Conservation (phyloP, 2,888 invertebrate species). For the Dasypogon diadema region DNA sequence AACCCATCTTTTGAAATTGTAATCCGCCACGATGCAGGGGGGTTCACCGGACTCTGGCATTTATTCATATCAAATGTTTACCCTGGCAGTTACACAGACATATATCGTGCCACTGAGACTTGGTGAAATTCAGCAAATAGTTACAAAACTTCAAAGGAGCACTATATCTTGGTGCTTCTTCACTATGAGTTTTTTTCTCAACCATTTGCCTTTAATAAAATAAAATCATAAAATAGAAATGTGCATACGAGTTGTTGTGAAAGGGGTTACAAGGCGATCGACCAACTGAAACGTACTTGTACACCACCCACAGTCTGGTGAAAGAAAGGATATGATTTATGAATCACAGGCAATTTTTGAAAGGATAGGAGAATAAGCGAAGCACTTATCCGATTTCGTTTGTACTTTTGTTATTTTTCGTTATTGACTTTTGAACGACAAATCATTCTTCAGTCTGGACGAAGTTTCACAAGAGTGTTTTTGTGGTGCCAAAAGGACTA, state of each 20-base stretch:
- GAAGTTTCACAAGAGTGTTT: neutral
- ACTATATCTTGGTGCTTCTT: conserved; percentile 8
- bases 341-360: conserved; percentile 23
- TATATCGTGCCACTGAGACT: neutral
- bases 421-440: conserved; percentile 33
- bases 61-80: conserved; percentile 43
- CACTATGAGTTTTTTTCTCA: neutral
- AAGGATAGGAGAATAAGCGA: conserved; percentile 5
- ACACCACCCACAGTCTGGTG: neutral
- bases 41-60: conserved; percentile 27
- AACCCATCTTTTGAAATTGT: conserved; percentile 34
- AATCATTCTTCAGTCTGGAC: conserved; percentile 9
- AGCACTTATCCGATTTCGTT: conserved; percentile 18
- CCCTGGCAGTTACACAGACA: conserved; percentile 8
- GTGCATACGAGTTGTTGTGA: neutral
- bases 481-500: neutral
- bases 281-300: neutral
- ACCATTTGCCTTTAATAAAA: conserved; percentile 16
- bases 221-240: conserved; percentile 25
- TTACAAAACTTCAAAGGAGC: conserved; percentile 20
- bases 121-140: neutral
- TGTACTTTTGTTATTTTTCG: conserved; percentile 26
- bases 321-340: conserved; percentile 14
- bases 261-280: neutral
- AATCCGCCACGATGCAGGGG: conserved; percentile 29